Conservation (phyloP, 2,797 vertebrate species). For the Choloepus didactylus region DNA sequence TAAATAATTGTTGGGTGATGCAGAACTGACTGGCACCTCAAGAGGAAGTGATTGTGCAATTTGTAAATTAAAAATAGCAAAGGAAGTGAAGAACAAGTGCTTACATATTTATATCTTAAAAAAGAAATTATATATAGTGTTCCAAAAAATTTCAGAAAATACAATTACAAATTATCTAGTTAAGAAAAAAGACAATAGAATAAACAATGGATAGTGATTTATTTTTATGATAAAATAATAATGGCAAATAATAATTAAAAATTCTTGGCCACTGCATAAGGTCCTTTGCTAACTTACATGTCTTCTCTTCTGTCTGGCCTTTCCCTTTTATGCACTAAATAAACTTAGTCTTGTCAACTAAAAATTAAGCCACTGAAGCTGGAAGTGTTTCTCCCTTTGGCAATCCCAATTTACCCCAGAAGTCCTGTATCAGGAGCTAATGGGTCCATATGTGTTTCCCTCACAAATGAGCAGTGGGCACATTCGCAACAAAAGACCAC, state of each 20-base stretch:
- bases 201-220: neutral
- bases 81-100: neutral
- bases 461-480: neutral
- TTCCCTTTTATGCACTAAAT: neutral
- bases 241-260: neutral
- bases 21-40: neutral
- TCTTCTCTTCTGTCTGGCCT: neutral
- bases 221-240: neutral
- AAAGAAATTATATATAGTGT: neutral
- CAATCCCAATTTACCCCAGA: neutral
- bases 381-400: neutral
- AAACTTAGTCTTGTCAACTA: neutral
- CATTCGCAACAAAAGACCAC: rapidly evolving
- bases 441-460: neutral
- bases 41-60: neutral
- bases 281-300: rapidly evolving
- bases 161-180: neutral
- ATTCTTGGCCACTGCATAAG: rapidly evolving
- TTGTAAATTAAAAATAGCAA: neutral
- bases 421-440: rapidly evolving
- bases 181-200: neutral
- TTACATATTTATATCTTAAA: neutral
- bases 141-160: neutral
- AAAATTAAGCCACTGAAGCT: neutral
- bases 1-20: slow-evolving; percentile 14